Evolutionary conservation across 1,140 invertebrate genomes (phyloP).

Genomic region (Asbolus verrucosus): DNA sequence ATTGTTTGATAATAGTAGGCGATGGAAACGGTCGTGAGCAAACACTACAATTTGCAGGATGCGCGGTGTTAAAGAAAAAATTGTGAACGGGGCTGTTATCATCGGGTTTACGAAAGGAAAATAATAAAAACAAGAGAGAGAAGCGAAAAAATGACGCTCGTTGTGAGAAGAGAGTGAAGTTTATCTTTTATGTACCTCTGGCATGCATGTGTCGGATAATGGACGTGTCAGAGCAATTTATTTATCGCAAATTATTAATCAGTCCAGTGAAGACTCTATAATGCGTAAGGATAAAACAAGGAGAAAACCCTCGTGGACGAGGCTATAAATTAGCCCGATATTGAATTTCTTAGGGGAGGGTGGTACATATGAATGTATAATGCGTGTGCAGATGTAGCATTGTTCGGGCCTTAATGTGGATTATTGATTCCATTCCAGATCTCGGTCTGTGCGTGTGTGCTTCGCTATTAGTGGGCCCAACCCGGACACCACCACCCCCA

Average conservation of each 20-base stretch:
- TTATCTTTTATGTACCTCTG: too few relatives aligned
- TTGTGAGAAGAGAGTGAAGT: too few relatives aligned
- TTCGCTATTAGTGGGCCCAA: conserved; percentile 52
- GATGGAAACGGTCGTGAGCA: conserved; percentile 52
- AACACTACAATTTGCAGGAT: conserved; percentile 50
- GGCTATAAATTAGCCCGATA: conserved; percentile 42
- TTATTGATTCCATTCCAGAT: conserved; percentile 57
- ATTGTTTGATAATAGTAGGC: conserved; percentile 56
- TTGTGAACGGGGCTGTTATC: conserved; percentile 24
- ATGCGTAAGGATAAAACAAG: conserved; percentile 13
- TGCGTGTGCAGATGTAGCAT: conserved; percentile 57
- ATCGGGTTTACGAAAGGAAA: too few relatives aligned
- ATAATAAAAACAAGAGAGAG: too few relatives aligned
- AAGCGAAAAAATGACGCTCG: too few relatives aligned
- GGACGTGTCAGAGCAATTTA: too few relatives aligned
- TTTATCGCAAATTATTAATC: too few relatives aligned
- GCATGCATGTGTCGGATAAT: too few relatives aligned
- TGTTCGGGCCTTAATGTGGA: conserved; percentile 56
- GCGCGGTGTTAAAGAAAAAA: conserved; percentile 35
- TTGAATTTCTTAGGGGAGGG: conserved; percentile 44
- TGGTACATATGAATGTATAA: conserved; percentile 56
- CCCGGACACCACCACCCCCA: conserved; percentile 46
- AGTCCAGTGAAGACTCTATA: conserved; percentile 12
- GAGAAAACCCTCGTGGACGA: conserved; percentile 24
- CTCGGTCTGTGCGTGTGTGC: conserved; percentile 53